Percentiles rank a stretch among this genome's conserved stretches.
phyloP scores from a whole-genome alignment of 2,888 invertebrate genomes.

The Eurytoma adleriae region DNA sequence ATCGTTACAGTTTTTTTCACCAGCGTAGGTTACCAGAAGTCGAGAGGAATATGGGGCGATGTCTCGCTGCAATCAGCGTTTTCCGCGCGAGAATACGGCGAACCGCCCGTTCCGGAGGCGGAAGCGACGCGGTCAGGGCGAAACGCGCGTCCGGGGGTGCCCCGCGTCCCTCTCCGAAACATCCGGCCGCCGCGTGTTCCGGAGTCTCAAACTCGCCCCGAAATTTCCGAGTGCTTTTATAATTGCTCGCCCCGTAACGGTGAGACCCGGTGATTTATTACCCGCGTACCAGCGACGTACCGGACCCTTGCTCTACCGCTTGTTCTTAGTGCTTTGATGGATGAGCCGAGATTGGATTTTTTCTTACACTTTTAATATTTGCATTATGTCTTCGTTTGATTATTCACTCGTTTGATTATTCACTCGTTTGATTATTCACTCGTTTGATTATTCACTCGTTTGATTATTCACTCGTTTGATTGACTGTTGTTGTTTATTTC shows the following conservation, averaged over 20 bases:
- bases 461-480: background rate
- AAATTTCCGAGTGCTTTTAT: slow-evolving; percentile 43
- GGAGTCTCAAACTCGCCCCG: slow-evolving; percentile 10
- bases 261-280: slow-evolving; percentile 18
- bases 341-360: background rate
- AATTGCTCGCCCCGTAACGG: slow-evolving; percentile 22
- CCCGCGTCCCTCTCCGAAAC: slow-evolving; percentile 22
- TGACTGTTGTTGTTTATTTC: no score
- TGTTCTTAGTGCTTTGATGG: background rate
- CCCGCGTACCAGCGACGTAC: background rate
- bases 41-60: background rate
- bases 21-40: background rate
- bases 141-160: background rate
- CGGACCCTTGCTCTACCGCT: background rate
- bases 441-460: background rate
- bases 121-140: slow-evolving; percentile 33
- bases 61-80: background rate
- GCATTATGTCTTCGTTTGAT: background rate
- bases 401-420: no score
- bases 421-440: background rate
- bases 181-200: slow-evolving; percentile 34
- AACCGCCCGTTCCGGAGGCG: slow-evolving; percentile 13
- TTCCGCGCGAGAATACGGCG: background rate
- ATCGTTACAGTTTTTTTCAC: no score
- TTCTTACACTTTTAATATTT: background rate